Evolutionary conservation across 2,797 vertebrate species (phyloP), one percentile per base, ranked within the genome.

Genomic region (Liasis olivaceus): DNA sequence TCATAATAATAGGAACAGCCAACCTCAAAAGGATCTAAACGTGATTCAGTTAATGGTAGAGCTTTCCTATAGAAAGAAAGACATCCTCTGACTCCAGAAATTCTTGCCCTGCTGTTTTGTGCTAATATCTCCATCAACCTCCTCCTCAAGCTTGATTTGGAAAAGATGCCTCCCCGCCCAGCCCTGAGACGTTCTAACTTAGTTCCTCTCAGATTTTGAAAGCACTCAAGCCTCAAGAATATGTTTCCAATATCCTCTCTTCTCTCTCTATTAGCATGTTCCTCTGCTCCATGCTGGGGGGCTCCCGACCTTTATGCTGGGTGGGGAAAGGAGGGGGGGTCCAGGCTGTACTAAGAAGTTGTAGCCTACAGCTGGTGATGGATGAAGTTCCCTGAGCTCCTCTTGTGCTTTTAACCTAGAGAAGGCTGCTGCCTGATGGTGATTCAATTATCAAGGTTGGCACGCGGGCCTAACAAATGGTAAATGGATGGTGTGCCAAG

Each of bases 241-340:
- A 98, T 99, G 99, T 99, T 99, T 99, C 97, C 98, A 99, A 99
- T 99, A 98, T 98, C 98, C 97, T 97, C 98, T 98, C 97, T 97
- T 98, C 98, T 98, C 98, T 98, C 98, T 98, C 96, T 92, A 98
- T 98, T 99, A 98, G 97, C 97, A 96, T 98, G 98, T 98, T 97
- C 95, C 95, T 97, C 97, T 96, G 97, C 98, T 97, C 98, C 97
- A 96, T 97, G 98, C 98, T 97, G 96, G 95, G 96, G 97, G 98
- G 98, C 98, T 98, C 98, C 92, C 97, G 98, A 99, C 99, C 98
- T 98, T 97, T 94, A 96, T 97, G 95, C 96, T 98, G 98, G 98
- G 97, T 89, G 97, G 97, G 97, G 96, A 96, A 47, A 15, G 56
- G 42, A 31, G 5, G 36, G 96, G 90, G 87, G 95, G 97, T 97